Conservation (phyloP, 2,888 invertebrate genomes). For the Salpingus planirostris region DNA sequence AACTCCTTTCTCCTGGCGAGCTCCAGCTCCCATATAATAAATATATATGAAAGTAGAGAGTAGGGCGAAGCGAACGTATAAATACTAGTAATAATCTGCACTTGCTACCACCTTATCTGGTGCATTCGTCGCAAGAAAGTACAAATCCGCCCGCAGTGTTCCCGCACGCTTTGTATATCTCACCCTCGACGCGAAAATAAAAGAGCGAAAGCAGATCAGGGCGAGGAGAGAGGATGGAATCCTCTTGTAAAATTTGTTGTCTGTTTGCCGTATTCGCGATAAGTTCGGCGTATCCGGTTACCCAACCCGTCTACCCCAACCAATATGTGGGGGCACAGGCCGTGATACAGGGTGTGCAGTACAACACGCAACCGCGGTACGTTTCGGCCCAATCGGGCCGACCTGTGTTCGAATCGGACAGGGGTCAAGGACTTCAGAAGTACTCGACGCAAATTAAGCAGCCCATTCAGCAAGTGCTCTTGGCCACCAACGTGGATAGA, state of each 20-base stretch:
- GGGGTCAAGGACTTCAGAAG: constrained; percentile 29
- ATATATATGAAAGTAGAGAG: constrained; percentile 11
- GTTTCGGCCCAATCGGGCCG: constrained; percentile 13
- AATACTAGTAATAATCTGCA: constrained; percentile 16
- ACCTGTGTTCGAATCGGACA: constrained; percentile 21
- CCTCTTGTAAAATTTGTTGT: constrained; percentile 18
- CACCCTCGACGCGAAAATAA: too few relatives aligned
- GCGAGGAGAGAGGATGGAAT: constrained; percentile 13
- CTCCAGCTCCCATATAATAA: too few relatives aligned
- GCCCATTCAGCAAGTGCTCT: constrained; percentile 40
- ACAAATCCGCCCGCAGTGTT: too few relatives aligned
- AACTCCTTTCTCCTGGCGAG: constrained; percentile 22
- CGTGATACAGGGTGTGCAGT: constrained; percentile 14
- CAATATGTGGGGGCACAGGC: constrained; percentile 24
- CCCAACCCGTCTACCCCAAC: constrained; percentile 25
- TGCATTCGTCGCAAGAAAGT: constrained; percentile 9
- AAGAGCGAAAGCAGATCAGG: neutral
- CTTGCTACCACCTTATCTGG: constrained; percentile 13
- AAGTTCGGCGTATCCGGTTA: constrained; percentile 20
- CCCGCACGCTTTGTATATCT: too few relatives aligned
- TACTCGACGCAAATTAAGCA: constrained; percentile 38
- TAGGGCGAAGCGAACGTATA: constrained; percentile 19
- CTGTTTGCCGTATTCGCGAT: constrained; percentile 17
- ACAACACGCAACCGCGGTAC: constrained; percentile 11
- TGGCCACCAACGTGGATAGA: constrained; percentile 38